Evolutionary conservation across 2,113 vertebrate genomes (phyloP).

Genomic region (Dasyornis broadbenti): DNA sequence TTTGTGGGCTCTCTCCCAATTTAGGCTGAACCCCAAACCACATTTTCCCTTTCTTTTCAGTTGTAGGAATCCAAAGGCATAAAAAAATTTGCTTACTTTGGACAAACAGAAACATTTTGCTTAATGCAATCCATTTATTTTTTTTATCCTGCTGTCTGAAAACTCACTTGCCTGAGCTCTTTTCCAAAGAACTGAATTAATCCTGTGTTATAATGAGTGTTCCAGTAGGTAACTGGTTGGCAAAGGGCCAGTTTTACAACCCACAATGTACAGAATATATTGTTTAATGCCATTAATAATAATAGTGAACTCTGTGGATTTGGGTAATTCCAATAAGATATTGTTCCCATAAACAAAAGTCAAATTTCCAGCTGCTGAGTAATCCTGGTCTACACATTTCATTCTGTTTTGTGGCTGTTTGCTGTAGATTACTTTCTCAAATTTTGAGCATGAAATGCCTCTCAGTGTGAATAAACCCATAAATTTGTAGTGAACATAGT

Average conservation of each 20-base stretch:
- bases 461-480: neutral
- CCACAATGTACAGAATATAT: neutral
- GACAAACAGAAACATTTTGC: neutral
- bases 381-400: neutral
- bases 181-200: slow-evolving; percentile 10
- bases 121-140: neutral
- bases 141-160: slow-evolving; percentile 12
- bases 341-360: slow-evolving; percentile 28
- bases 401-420: neutral
- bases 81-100: neutral
- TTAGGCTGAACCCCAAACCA: neutral
- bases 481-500: neutral
- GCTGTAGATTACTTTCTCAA: neutral
- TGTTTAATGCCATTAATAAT: neutral
- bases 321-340: neutral
- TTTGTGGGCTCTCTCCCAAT: neutral
- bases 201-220: neutral
- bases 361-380: neutral
- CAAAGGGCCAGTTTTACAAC: slow-evolving; percentile 14
- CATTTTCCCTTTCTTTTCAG: neutral
- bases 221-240: slow-evolving; percentile 32
- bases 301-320: slow-evolving; percentile 1
- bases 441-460: neutral
- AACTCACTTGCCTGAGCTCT: neutral
- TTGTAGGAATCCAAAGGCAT: neutral